Evolutionary conservation across 2,888 invertebrate species (phyloP).

Genomic region (Zeuzera pyrina): DNA sequence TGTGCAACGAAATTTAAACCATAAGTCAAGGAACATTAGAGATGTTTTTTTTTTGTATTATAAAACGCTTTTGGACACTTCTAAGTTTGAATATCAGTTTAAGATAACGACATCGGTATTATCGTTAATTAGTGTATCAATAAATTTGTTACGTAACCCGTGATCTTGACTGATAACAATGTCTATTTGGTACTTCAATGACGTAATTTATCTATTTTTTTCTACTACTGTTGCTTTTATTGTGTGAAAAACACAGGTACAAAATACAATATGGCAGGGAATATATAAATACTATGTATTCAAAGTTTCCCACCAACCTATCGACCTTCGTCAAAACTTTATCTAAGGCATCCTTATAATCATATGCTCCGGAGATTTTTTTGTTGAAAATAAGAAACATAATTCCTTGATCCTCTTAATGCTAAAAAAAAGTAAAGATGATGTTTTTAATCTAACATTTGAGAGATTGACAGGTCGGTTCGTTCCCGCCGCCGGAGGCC

Average conservation of each 20-base stretch:
- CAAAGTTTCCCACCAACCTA: slow-evolving; percentile 5
- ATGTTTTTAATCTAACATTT: slow-evolving; percentile 70
- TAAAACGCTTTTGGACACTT: background rate
- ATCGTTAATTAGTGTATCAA: slow-evolving; percentile 39
- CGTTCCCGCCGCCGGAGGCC: slow-evolving; percentile 40
- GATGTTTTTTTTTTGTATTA: background rate
- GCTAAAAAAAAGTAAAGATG: slow-evolving; percentile 61
- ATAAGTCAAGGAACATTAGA: no score
- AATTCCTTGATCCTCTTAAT: slow-evolving; percentile 67
- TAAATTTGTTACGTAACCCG: slow-evolving; percentile 24
- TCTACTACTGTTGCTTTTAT: no score
- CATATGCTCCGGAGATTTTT: slow-evolving; percentile 35
- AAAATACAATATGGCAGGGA: no score
- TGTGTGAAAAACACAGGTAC: no score
- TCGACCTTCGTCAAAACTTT: slow-evolving; percentile 68
- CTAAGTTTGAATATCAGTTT: slow-evolving; percentile 13
- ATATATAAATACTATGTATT: slow-evolving; percentile 4
- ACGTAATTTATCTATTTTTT: no score
- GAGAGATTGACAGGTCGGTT: slow-evolving; percentile 70
- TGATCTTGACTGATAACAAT: slow-evolving; percentile 2
- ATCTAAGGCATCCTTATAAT: slow-evolving; percentile 65
- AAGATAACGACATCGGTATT: slow-evolving; percentile 31
- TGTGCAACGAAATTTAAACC: no score
- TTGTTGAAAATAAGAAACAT: slow-evolving; percentile 34
- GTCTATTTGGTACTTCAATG: no score